phyloP scores from a whole-genome alignment of 1,140 invertebrate species.

The Cherax destructor region DNA sequence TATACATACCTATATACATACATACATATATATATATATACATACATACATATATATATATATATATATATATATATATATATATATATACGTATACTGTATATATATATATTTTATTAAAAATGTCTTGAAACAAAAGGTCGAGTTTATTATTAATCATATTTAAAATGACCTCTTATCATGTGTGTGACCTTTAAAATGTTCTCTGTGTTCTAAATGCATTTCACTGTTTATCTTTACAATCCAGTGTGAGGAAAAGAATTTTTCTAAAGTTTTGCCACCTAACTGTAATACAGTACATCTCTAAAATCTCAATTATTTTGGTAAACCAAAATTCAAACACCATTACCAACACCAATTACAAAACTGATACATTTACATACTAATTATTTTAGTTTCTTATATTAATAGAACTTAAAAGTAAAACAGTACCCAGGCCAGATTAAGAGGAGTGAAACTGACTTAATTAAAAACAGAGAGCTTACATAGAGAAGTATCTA shows the following conservation, averaged over 20 bases:
- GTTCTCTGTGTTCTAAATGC: neutral
- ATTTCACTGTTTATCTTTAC: neutral
- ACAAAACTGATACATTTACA: neutral
- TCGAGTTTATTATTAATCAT: neutral
- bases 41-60: too few relatives aligned
- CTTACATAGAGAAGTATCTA: conserved; percentile 8
- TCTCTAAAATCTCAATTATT: neutral
- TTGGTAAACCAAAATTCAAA: neutral
- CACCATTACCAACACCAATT: neutral
- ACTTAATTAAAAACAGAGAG: neutral
- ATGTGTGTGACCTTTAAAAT: neutral
- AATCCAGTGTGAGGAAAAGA: neutral
- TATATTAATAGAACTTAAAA: conserved; percentile 8
- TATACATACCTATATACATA: too few relatives aligned
- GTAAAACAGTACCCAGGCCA: neutral
- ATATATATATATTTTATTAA: neutral
- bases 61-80: too few relatives aligned
- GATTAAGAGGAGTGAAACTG: neutral
- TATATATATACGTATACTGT: too few relatives aligned
- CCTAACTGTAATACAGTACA: neutral
- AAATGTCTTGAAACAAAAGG: neutral
- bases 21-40: too few relatives aligned
- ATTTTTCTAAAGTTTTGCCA: neutral
- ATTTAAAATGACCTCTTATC: neutral
- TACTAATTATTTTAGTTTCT: neutral